These are phyloP conservation scores for Acarapis woodi DNA, from an alignment of 1,140 invertebrate genomes.

Conservation along the genomic window DNA sequence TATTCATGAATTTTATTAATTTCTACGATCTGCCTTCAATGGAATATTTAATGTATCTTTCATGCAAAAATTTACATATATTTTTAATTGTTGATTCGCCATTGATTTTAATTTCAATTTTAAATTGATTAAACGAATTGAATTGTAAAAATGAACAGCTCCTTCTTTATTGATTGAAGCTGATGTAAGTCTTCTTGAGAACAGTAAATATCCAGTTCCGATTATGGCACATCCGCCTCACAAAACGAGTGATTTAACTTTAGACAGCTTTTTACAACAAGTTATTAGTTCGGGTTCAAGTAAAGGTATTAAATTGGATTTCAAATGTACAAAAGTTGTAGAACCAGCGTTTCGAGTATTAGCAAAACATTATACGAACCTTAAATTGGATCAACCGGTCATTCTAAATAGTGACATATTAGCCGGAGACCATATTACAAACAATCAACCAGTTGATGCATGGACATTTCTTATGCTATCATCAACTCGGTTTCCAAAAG, in stretches of 20 bases:
- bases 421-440: slow-evolving; percentile 31
- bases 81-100: neutral
- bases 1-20: neutral
- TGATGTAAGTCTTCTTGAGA: slow-evolving; percentile 36
- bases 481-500: slow-evolving; percentile 27
- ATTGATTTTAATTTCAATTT: neutral
- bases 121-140: slow-evolving; percentile 22
- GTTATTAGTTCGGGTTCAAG: slow-evolving; percentile 22
- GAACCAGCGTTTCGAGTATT: slow-evolving; percentile 10
- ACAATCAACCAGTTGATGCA: slow-evolving; percentile 29
- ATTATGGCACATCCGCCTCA: slow-evolving; percentile 60
- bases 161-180: slow-evolving; percentile 72
- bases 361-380: slow-evolving; percentile 6
- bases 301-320: slow-evolving; percentile 59
- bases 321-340: slow-evolving; percentile 44
- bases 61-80: neutral
- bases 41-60: neutral
- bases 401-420: slow-evolving; percentile 70
- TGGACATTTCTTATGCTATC: slow-evolving; percentile 28
- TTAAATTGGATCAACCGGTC: slow-evolving; percentile 28
- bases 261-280: slow-evolving; percentile 34
- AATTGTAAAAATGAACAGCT: too few relatives aligned
- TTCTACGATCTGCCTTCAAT: neutral
- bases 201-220: slow-evolving; percentile 22
- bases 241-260: slow-evolving; percentile 35